Evolutionary conservation across 2,113 vertebrate species (phyloP).

Genomic region (Oenanthe melanoleuca): DNA sequence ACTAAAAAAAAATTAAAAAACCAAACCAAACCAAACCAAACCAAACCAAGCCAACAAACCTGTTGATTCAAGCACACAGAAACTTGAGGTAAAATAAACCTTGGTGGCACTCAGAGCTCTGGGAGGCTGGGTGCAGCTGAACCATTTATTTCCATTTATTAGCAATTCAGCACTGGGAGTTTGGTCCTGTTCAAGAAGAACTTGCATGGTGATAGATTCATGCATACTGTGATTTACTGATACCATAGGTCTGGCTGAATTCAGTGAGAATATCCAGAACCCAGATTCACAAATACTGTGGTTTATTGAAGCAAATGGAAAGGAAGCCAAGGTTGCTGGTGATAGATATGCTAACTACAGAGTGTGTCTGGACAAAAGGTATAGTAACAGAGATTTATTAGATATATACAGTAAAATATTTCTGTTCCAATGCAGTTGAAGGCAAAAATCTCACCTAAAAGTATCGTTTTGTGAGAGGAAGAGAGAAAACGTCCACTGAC

Average conservation of each 20-base stretch:
- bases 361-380: neutral
- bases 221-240: neutral
- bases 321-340: neutral
- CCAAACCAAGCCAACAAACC: neutral
- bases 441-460: neutral
- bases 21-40: neutral
- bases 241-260: neutral
- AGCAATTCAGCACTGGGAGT: neutral
- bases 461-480: neutral
- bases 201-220: neutral
- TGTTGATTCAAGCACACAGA: neutral
- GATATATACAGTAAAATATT: neutral
- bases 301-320: neutral
- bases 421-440: neutral
- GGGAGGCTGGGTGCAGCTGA: neutral
- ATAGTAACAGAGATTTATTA: neutral
- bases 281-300: neutral
- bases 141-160: neutral
- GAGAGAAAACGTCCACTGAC: neutral
- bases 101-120: neutral
- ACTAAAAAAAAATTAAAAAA: neutral
- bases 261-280: neutral
- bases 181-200: neutral
- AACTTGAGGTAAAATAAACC: neutral
- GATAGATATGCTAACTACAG: neutral